Evolutionary conservation across 2,797 vertebrate species (phyloP), one percentile per base, ranked within the genome.

Genomic region (Sebastes hubbsi): DNA sequence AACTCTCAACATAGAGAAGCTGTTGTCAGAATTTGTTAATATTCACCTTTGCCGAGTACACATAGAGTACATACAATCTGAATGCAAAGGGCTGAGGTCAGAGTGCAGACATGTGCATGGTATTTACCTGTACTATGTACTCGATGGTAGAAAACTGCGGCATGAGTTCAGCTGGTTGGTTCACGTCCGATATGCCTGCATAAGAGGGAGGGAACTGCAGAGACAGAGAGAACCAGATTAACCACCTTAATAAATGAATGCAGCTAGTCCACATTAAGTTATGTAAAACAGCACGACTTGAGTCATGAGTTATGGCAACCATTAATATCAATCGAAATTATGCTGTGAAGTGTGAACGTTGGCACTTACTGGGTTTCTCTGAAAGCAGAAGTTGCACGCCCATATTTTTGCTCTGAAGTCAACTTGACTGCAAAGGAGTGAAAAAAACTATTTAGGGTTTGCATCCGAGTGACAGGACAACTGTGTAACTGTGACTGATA

Each of bases 331-430:
- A 46, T 46, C 2, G 52, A 6, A 72, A 55, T 13, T 1, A 46
- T 6, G 0, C 4, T 4, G 8, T 8, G 4, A 10, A 20, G 1
- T 3, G 6, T 29, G 4, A 12, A 22, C 0, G 1, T 67, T 32
- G 29, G 4, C 36, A 94, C 96, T 92, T 86, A 99, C 98, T 78
- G 97, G 97, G 88, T 99, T 99, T 90, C 98, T 97, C 91, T 99
- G 98, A 88, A 98, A 99, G 93, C 98, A 99, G 94, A 99, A 99
- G 94, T 99, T 99, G 91, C 98, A 99, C 18, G 98, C 97, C 98
- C 98, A 99, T 88, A 99, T 97, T 91, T 98, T 99, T 88, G 98
- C 98, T 93, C 97, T 96, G 93, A 97, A 99, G 95, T 99, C 98
- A 67, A 99, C 97, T 83, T 99, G 98, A 91, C 98, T 99, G 90